Base-by-base conservation (phyloP, 2,797 vertebrate species). In the Anguilla obscura region DNA sequence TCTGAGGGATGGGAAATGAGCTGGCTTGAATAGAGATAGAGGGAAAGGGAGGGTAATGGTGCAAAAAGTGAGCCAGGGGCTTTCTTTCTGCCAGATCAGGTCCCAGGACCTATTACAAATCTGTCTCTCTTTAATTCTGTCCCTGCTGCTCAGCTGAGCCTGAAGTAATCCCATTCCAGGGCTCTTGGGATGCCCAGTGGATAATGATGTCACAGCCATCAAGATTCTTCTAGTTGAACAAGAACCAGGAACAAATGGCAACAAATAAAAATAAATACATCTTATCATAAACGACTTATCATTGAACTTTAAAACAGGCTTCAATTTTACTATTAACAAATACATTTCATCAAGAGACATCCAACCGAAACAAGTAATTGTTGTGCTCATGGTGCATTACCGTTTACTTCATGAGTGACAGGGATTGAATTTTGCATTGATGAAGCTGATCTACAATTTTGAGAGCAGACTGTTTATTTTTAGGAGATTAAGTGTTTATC, bases 81-180 rank as follows among this genome's bases (percentile, higher is more conserved):
- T 27, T 36, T 74, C 69, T 30, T 9, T 74, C 69, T 12, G 27
- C 69, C 69, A 74, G 27, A 74, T 74, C 69, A 74, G 27, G 27
- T 74, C 69, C 33, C 69, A 74, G 69, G 30, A 74, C 69, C 69
- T 12, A 33, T 74, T 27, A 74, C 69, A 74, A 74, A 74, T 74
- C 69, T 33, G 30, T 30, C 69, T 74, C 69, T 33, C 9, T 33
- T 74, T 74, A 74, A 74, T 74, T 74, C 69, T 12, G 33, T 74
- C 69, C 69, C 69, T 71, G 69, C 69, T 74, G 69, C 69, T 1
- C 27, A 30, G 8, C 69, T 16, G 69, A 33, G 69, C 30, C 30
- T 33, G 27, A 74, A 74, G 33, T 71, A 74, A 74, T 74, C 69
- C 69, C 27, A 74, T 33, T 74, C 33, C 69, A 74, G 30, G 30